A percentile compares a stretch with the other conserved stretches of the same genome.
Conservation (phyloP, 2,113 vertebrate species). For the Platycercus adscitus region DNA sequence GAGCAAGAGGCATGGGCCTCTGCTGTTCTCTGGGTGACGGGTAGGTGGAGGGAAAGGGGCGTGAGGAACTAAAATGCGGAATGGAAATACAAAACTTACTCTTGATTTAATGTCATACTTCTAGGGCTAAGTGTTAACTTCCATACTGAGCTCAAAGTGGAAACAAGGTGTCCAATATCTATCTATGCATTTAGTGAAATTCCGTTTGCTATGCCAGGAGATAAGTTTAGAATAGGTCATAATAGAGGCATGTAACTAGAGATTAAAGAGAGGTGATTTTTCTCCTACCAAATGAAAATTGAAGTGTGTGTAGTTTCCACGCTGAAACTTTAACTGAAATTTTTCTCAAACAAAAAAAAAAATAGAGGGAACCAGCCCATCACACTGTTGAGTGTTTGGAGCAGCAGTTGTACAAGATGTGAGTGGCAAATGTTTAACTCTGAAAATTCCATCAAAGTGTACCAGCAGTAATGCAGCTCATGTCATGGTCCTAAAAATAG, state of each 20-base stretch:
- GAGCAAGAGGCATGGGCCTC: background rate
- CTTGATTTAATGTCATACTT: constrained; percentile 59
- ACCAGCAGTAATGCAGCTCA: constrained; percentile 5
- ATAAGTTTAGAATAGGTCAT: constrained; percentile 71
- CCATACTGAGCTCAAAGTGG: constrained; percentile 68
- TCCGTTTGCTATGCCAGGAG: constrained; percentile 66
- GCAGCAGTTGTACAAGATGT: background rate
- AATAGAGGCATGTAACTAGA: constrained; percentile 64
- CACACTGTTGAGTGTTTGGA: background rate
- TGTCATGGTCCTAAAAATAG: constrained; percentile 46
- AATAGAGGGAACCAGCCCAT: background rate
- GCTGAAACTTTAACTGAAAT: background rate
- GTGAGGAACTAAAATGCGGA: constrained; percentile 48
- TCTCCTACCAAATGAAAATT: constrained; percentile 25
- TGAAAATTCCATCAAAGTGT: constrained; percentile 38
- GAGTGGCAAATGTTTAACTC: background rate
- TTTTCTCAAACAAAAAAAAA: background rate
- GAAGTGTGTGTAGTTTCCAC: background rate
- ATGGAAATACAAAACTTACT: constrained; percentile 71
- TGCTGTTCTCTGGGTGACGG: constrained; percentile 13
- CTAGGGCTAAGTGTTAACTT: constrained; percentile 63
- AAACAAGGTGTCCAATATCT: constrained; percentile 74
- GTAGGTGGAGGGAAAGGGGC: constrained; percentile 48
- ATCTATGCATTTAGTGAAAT: constrained; percentile 70
- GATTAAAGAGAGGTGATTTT: constrained; percentile 59